Evolutionary conservation across 2,888 invertebrate genomes (phyloP).

Genomic region (Germaria angustata): DNA sequence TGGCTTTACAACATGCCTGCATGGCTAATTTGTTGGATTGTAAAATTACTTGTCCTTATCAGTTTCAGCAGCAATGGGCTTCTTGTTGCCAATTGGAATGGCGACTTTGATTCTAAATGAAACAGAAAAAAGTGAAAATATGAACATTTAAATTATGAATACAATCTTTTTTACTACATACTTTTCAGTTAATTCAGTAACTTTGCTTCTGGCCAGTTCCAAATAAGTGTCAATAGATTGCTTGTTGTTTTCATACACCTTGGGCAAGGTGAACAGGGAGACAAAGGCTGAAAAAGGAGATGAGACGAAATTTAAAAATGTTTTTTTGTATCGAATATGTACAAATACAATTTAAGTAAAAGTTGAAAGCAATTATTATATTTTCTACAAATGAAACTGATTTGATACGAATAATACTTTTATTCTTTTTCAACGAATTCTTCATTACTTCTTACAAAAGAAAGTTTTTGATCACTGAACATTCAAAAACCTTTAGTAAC

Average conservation of each 20-base stretch:
- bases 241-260: conserved; percentile 97
- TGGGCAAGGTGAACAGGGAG: conserved; percentile 96
- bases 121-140: background rate
- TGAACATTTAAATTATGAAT: background rate
- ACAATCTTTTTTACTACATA: conserved; percentile 80
- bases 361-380: too few species aligned
- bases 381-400: too few species aligned
- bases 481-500: too few species aligned
- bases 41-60: conserved; percentile 89
- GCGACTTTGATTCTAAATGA: conserved; percentile 88
- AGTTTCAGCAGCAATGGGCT: conserved; percentile 83
- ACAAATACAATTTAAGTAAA: too few species aligned
- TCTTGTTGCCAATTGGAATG: conserved; percentile 93
- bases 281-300: conserved; percentile 87
- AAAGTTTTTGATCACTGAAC: too few species aligned
- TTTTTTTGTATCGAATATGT: background rate
- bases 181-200: conserved; percentile 94
- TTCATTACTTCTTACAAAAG: too few species aligned
- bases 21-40: conserved; percentile 68
- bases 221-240: conserved; percentile 95
- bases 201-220: conserved; percentile 91
- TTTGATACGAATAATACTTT: too few species aligned
- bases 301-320: background rate
- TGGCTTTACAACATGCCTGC: conserved; percentile 55
- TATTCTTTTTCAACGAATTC: too few species aligned